Conservation (phyloP, 2,888 invertebrate species). For the Lomographa bimaculata region DNA sequence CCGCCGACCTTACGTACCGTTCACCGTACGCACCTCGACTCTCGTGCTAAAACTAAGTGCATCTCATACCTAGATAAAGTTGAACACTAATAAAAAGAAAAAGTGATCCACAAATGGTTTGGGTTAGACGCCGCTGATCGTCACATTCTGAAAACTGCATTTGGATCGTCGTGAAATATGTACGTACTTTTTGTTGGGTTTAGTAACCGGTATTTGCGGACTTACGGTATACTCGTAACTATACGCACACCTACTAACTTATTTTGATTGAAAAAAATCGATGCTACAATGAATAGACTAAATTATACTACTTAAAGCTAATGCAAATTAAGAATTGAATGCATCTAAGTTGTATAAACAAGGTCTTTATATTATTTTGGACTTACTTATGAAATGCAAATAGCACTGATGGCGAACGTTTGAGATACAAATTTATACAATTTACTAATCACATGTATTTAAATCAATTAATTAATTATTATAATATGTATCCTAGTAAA, state of each 20-base stretch:
- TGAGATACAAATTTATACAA: no score
- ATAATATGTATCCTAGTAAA: no score
- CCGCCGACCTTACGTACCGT: slow-evolving; percentile 84
- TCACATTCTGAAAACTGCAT: slow-evolving; percentile 36
- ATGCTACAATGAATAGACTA: no score
- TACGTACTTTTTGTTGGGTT: slow-evolving; percentile 41
- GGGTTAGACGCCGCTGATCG: slow-evolving; percentile 47
- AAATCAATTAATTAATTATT: no score
- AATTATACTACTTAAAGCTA: no score
- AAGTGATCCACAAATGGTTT: slow-evolving; percentile 38
- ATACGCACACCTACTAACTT: slow-evolving; percentile 1
- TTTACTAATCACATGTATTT: no score
- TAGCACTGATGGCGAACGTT: no score
- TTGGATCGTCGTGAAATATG: slow-evolving; percentile 46
- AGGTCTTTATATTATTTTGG: no score
- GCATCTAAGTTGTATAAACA: no score
- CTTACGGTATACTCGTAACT: slow-evolving; percentile 2
- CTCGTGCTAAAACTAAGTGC: slow-evolving; percentile 65
- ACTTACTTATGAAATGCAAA: no score
- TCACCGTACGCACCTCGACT: slow-evolving; percentile 65
- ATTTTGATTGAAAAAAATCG: slow-evolving; percentile 2
- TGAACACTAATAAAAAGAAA: slow-evolving; percentile 41
- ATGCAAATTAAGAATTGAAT: no score
- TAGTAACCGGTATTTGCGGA: slow-evolving; percentile 21
- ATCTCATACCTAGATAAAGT: slow-evolving; percentile 35